phyloP scores from a whole-genome alignment of 2,797 vertebrate species.

The Etheostoma perlongum region DNA sequence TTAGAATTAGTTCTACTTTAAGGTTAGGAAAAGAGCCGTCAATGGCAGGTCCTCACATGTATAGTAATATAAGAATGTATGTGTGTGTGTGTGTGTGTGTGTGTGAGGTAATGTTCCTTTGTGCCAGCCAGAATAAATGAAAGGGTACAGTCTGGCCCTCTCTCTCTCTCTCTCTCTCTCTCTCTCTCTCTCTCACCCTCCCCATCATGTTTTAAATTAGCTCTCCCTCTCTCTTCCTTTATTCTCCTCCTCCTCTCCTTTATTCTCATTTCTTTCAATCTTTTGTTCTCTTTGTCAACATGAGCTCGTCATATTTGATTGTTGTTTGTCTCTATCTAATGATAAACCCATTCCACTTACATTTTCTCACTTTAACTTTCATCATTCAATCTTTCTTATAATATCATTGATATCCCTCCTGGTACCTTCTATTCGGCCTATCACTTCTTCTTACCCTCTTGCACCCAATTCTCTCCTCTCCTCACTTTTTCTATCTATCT shows the following conservation, averaged over 20 bases:
- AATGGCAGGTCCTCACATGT: not conserved
- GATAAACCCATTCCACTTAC: not conserved
- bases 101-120: slow-evolving; percentile 43
- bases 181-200: not conserved
- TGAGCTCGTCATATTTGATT: slow-evolving; percentile 12
- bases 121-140: slow-evolving; percentile 57
- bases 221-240: slow-evolving; percentile 9
- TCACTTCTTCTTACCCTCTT: not conserved
- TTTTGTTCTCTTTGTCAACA: slow-evolving; percentile 30
- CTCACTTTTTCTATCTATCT: not conserved
- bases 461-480: not conserved
- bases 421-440: not conserved
- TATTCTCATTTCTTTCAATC: slow-evolving; percentile 33
- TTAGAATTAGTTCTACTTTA: not conserved
- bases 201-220: slow-evolving; percentile 34
- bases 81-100: too few species aligned
- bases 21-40: not conserved
- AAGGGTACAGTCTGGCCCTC: slow-evolving; percentile 23
- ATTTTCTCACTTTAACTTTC: not conserved
- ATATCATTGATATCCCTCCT: not conserved
- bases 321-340: not conserved
- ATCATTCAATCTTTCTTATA: not conserved
- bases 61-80: slow-evolving; percentile 4
- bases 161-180: not conserved
- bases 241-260: slow-evolving; percentile 2